These are phyloP conservation scores for Heliangelus exortis DNA, from an alignment of 2,797 vertebrate genomes.

Conservation along the genomic window DNA sequence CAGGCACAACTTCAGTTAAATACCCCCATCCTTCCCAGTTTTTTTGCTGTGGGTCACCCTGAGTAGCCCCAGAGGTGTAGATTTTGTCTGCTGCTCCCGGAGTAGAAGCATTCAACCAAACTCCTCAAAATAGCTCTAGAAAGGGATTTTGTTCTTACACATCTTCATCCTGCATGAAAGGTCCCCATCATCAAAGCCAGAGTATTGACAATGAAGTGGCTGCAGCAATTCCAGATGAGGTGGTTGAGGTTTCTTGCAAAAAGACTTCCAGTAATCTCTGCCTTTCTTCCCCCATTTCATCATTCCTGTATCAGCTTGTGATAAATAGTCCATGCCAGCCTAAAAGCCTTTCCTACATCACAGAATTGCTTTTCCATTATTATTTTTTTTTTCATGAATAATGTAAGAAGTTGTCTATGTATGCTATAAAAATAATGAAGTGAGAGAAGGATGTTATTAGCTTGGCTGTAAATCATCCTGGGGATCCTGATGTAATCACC, in stretches of 20 bases:
- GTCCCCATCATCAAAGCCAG: neutral
- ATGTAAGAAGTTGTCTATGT: neutral
- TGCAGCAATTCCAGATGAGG: neutral
- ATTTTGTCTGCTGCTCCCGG: neutral
- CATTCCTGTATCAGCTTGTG: neutral
- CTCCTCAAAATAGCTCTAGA: neutral
- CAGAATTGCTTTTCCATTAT: neutral
- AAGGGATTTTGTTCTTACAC: neutral
- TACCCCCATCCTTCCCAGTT: neutral
- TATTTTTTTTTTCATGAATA: neutral
- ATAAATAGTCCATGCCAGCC: neutral
- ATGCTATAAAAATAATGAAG: conserved; percentile 11
- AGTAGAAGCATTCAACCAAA: neutral
- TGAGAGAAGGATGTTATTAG: neutral
- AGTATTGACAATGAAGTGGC: neutral
- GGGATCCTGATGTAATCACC: neutral
- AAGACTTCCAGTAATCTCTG: neutral
- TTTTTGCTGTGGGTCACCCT: neutral
- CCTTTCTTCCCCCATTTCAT: neutral
- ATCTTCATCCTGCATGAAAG: neutral
- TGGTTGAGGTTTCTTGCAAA: neutral
- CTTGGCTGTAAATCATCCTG: neutral
- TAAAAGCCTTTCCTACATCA: conserved; percentile 22
- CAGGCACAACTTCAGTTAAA: neutral
- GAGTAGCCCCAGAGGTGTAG: neutral